Evolutionary conservation across 2,797 vertebrate species (phyloP), one percentile per base, ranked within the genome.

Genomic region (Lutjanus argentimaculatus): DNA sequence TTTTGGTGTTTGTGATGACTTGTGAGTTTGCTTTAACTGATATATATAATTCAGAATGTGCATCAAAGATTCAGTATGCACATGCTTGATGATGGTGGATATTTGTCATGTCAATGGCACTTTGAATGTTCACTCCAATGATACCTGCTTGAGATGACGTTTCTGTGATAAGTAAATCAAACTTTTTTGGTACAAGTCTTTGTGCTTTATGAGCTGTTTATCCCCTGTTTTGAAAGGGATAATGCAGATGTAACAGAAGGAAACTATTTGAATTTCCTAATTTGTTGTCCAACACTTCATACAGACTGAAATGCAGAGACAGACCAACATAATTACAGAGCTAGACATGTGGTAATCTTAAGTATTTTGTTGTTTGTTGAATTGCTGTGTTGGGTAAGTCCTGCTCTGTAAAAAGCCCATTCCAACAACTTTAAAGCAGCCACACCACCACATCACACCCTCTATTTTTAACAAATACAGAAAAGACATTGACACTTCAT

Each of bases 1-100:
- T 76, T 75, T 80, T 85, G 64, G 63, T 89, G 84, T 89, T 88
- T 89, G 85, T 85, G 70, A 58, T 85, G 17, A 73, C 45, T 67
- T 82, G 71, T 85, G 19, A 78, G 63, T 80, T 84, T 71, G 40
- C 78, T 64, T 88, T 76, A 46, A 73, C 52, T 63, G 16, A 21
- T 71, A 21, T 71, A 11, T 42, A 43, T 0, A 11, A 21, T n/a
- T 51, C 58, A 48, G 22, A 71, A 75, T 51, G 17, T 77, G 80
- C 77, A 76, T 76, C 69, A 75, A 56, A 52, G 22, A 58, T 40
- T 48, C n/a, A 43, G 43, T 65, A 49, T 72, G 52, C 70, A 67
- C 42, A 59, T 42, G 42, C 19, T 75, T 63, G 55, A 70, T 69
- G 70, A n/a, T 36, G 12, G 59, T 59, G 40, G 48, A 70, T 70